Evolutionary conservation across 2,888 invertebrate species (phyloP), one percentile per base, ranked within the genome.

Genomic region (Molanna angustata): DNA sequence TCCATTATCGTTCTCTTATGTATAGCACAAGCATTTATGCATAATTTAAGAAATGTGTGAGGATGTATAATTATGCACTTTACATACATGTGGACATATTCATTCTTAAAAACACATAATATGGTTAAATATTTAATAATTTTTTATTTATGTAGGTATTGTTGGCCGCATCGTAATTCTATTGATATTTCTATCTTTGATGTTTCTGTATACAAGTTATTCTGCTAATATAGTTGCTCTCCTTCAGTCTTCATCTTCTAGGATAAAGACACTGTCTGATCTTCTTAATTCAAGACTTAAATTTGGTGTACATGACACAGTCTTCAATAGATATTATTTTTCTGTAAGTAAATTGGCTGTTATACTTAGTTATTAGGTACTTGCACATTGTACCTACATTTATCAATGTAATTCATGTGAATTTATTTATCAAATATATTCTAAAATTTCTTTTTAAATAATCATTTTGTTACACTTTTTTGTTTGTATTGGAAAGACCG

Each of bases 191-290:
- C 65, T 84, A 4, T 74, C 84, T 0, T 68, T 84, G 2, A 80
- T 88, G 72, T 88, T 86, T 61, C 70, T 88, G 1, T 88, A 86
- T 64, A 84, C 85, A 0, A 85, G 88, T 1, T 88, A 87, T 63
- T 81, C 88, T 0, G 88, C 88, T 0, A 87, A 86, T 62, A 88
- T 88, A 41, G 88, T 88, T 0, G 85, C 86, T 1, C 67, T 88
- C 1, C 72, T 88, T 1, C 87, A 88, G 64, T 85, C 87, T 0
- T 85, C 87, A 19, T 85, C 87, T 0, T 79, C 80, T 1, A 80
- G 82, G 59, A 85, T 88, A 50, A 77, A 76, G 61, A 83, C 81
- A 0, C 64, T 86, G 7, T 71, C 78, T 1, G 86, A 87, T 64
- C 70, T 88, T 18, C 67, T 85, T 2, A 74, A 81, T 55, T 86